Conservation (phyloP, 2,113 vertebrate species). For the Serinus canaria region DNA sequence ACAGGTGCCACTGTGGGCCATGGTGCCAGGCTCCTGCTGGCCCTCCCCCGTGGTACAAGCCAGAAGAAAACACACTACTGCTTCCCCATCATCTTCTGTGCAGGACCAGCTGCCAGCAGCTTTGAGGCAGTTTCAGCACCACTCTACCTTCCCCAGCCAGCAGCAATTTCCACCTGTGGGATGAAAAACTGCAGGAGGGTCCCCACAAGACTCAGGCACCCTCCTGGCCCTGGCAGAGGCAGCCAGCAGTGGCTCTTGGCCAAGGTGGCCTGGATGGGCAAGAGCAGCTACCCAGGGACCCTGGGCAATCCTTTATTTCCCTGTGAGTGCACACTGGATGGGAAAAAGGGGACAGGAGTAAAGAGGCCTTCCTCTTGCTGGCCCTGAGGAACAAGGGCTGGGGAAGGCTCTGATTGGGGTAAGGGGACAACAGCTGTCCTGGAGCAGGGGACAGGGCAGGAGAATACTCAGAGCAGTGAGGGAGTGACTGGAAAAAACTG, state of each 20-base stretch:
- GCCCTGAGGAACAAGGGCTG: background rate
- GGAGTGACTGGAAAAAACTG: background rate
- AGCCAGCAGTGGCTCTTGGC: background rate
- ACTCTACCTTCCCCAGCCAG: background rate
- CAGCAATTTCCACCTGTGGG: background rate
- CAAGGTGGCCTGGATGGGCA: background rate
- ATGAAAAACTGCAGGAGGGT: background rate
- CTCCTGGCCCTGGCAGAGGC: background rate
- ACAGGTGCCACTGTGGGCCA: accelerated
- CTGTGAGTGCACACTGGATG: accelerated
- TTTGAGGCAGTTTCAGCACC: background rate
- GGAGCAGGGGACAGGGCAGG: background rate
- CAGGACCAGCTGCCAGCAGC: background rate
- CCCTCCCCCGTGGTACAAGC: background rate
- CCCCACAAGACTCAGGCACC: background rate
- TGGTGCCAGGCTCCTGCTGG: accelerated
- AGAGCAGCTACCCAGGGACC: background rate
- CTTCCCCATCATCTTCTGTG: background rate
- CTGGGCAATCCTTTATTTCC: background rate
- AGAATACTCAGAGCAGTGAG: background rate
- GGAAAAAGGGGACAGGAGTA: background rate
- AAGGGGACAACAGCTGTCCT: background rate
- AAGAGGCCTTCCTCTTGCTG: background rate
- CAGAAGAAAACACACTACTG: background rate
- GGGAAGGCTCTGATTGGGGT: background rate